Percentiles rank a stretch among this genome's conserved stretches.
Conservation (phyloP, 2,797 vertebrate genomes). For the Sphenopsis melanotis region DNA sequence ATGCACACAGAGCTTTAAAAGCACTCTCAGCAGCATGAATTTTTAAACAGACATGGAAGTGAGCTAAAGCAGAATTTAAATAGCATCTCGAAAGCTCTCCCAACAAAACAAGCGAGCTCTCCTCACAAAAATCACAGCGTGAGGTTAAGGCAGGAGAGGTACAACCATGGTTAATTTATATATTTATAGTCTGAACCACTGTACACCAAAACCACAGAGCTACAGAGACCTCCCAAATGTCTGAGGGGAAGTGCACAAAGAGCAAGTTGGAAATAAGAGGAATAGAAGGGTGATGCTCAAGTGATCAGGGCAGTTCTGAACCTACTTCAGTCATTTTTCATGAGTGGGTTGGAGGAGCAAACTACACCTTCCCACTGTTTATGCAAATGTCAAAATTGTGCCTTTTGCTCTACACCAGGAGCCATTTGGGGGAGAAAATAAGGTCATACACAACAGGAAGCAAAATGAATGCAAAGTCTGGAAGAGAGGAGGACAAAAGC, state of each 20-base stretch:
- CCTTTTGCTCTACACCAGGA: background rate
- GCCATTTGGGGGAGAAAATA: background rate
- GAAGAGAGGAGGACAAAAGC: background rate
- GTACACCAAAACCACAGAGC: background rate
- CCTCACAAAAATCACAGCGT: background rate
- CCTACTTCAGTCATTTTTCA: background rate
- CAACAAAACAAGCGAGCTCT: background rate
- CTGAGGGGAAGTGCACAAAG: background rate
- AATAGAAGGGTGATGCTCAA: background rate
- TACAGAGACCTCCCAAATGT: background rate
- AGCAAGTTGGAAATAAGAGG: background rate
- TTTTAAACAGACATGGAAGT: background rate
- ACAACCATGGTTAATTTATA: background rate
- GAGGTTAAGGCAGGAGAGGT: background rate
- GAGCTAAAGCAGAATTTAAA: background rate
- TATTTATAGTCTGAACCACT: background rate
- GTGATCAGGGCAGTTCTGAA: background rate
- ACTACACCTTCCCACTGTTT: background rate
- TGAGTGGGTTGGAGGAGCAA: background rate
- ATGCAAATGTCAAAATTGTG: background rate
- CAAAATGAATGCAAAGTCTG: background rate
- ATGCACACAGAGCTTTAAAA: background rate
- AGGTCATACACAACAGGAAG: background rate
- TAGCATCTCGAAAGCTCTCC: background rate
- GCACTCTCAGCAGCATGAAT: background rate